Base-by-base conservation (phyloP, 1,140 invertebrate genomes). In the Penaeus japonicus region DNA sequence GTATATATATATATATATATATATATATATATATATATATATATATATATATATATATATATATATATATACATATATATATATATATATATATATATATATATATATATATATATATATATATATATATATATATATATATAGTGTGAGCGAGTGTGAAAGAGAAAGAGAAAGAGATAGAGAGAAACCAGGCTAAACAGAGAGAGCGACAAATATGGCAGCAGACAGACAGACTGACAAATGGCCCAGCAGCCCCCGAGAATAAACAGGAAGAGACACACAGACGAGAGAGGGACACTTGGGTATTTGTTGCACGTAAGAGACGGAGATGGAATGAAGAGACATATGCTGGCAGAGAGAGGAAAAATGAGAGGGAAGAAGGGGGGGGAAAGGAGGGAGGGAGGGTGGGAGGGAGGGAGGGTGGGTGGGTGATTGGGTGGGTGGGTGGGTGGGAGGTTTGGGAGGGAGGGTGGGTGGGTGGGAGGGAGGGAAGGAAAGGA, bases 321-420 rank as follows among this genome's bases (percentile, higher is more conserved):
- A 89, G 7, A 35, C n/a, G 87, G 10, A 89, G 27, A 53, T 5
- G 35, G 4, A 90, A 30, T 57, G 24, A 87, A 39, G 78, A 27
- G 55, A 87, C 35, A n/a, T n/a, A 30, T 55, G 73, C 62, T 27
- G 83, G 53, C n/a, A 59, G 81, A 20, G 55, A 89, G 24, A 86
- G 65, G 73, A 88, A 89, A 30, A 70, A 73, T 55, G 77, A 59
- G 27, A 84, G 82, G 59, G 65, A 59, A 53, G 53, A 22, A 87
- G 84, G 73, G n/a, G 85, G 32, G 85, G 5, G 27, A 7, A 87
- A 18, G 10, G 22, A 90, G 87, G 83, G 62, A 24, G 89, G 84
- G 4, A 90, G 78, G 87, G 89, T 90, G 81, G 84, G 81, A 24
- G 89, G 85, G 30, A 39, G 54, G n/a, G n/a, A n/a, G n/a, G n/a